phyloP scores from a whole-genome alignment of 2,113 vertebrate species.

The Platichthys flesus region DNA sequence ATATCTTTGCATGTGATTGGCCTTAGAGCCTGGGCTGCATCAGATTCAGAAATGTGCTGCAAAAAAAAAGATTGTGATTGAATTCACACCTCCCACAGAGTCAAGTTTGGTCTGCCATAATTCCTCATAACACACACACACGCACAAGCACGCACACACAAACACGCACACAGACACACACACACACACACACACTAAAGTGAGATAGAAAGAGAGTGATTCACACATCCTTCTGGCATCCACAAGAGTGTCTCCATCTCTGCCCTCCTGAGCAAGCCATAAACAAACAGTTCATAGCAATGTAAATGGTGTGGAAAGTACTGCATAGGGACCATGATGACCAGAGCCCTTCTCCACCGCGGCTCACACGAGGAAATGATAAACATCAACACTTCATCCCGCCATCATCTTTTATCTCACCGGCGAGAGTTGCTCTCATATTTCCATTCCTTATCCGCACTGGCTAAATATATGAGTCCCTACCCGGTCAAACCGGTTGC shows the following conservation, averaged over 20 bases:
- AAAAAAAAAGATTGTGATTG: conserved; percentile 68
- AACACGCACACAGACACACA: conserved; percentile 7
- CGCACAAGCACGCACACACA: conserved; percentile 13
- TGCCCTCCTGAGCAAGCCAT: conserved; percentile 69
- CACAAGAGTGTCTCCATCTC: conserved; percentile 66
- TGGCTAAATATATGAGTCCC: conserved; percentile 73
- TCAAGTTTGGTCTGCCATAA: conserved; percentile 76
- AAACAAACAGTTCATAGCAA: conserved; percentile 78
- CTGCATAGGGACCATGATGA: conserved; percentile 73
- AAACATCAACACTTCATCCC: conserved; percentile 66
- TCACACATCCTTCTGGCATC: conserved; percentile 66
- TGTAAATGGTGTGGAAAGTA: conserved; percentile 81
- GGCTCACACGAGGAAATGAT: conserved; percentile 66
- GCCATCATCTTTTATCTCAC: conserved; percentile 75
- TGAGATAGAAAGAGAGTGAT: conserved; percentile 41
- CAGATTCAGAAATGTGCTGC: conserved; percentile 65
- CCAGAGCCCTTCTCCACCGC: conserved; percentile 65
- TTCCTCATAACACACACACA: conserved; percentile 45
- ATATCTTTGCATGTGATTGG: conserved; percentile 73
- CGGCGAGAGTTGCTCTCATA: conserved; percentile 65
- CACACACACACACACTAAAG: conserved; percentile 42
- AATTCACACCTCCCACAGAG: conserved; percentile 83
- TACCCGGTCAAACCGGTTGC: conserved; percentile 62
- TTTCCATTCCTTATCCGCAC: conserved; percentile 66
- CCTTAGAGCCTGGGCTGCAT: conserved; percentile 71